phyloP scores from a whole-genome alignment of 2,113 vertebrate genomes.

The Otolemur garnettii region DNA sequence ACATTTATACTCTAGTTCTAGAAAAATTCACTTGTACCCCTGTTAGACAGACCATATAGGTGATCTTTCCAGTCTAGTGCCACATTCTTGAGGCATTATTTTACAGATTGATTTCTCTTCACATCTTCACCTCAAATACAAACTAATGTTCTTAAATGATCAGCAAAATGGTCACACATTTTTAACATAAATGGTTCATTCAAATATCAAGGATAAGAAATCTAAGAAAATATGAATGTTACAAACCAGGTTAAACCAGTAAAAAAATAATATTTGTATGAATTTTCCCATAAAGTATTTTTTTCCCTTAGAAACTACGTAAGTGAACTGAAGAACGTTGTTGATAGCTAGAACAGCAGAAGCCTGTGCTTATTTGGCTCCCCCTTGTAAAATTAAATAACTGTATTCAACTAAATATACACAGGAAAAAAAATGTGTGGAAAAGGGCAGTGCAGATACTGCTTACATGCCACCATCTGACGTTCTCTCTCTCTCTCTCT shows the following conservation, averaged over 20 bases:
- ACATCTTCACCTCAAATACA: neutral
- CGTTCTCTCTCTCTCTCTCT: neutral
- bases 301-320: neutral
- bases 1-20: too few species aligned
- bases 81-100: neutral
- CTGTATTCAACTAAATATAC: neutral
- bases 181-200: constrained; percentile 25
- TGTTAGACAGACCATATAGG: too few species aligned
- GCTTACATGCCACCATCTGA: neutral
- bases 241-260: constrained; percentile 15
- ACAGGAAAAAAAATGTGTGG: neutral
- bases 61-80: too few species aligned
- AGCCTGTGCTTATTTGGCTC: neutral
- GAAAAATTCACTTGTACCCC: too few species aligned
- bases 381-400: neutral
- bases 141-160: neutral
- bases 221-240: constrained; percentile 6
- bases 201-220: constrained; percentile 3
- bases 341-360: neutral
- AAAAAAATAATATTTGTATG: neutral
- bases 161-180: neutral
- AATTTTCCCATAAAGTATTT: neutral
- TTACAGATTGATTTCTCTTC: neutral
- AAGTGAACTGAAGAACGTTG: neutral
- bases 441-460: neutral